Evolutionary conservation across 2,797 vertebrate species (phyloP).

Genomic region (Pangasius mekongensis): DNA sequence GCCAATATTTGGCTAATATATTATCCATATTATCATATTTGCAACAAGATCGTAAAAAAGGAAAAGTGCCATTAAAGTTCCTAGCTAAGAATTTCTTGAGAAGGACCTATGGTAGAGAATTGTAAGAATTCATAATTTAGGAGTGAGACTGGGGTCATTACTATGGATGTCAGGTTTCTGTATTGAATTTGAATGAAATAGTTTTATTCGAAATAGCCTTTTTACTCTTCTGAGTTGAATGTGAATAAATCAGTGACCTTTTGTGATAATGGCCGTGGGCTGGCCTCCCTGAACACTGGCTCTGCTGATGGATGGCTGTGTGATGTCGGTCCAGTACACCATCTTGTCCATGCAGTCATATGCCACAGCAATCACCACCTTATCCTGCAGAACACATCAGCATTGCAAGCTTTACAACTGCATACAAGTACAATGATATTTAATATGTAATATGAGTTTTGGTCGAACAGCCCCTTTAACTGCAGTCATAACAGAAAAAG

Average conservation of each 20-base stretch:
- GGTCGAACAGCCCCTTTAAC: not conserved
- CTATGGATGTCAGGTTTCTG: not conserved
- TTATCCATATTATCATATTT: not conserved
- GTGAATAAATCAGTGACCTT: conserved; percentile 69
- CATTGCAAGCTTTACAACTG: not conserved
- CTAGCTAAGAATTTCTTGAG: not conserved
- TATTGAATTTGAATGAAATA: not conserved
- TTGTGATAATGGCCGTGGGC: conserved; percentile 75
- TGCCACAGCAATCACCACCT: conserved; percentile 88
- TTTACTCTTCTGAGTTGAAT: not conserved
- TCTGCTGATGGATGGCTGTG: conserved; percentile 83
- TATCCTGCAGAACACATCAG: conserved; percentile 37
- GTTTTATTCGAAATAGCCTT: not conserved
- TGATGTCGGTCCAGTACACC: conserved; percentile 95
- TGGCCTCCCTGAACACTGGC: conserved; percentile 82
- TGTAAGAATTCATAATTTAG: not conserved
- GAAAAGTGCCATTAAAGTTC: not conserved
- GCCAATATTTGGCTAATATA: not conserved
- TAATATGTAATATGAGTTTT: not conserved
- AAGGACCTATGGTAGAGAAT: not conserved
- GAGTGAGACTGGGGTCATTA: not conserved
- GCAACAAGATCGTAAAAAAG: not conserved
- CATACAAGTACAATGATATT: not conserved
- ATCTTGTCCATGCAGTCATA: conserved; percentile 88
- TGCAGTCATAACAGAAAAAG: not conserved